Conservation (phyloP, 1,140 invertebrate genomes). For the Cotesia chilonis region DNA sequence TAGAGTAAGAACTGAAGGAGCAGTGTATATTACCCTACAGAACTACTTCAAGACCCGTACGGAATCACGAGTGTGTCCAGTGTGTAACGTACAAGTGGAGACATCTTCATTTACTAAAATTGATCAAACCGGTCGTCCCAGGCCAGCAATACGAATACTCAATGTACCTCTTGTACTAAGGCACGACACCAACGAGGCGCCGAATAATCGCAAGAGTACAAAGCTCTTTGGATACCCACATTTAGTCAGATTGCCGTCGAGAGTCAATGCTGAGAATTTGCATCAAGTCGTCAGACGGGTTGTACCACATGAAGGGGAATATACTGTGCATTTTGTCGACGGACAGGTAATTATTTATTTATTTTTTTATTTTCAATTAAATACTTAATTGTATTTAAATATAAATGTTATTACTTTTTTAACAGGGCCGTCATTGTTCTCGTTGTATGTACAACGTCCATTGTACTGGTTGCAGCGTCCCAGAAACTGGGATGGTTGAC, state of each 20-base stretch:
- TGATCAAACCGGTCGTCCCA: constrained; percentile 55
- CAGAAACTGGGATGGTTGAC: constrained; percentile 62
- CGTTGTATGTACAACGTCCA: constrained; percentile 70
- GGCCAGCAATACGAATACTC: constrained; percentile 64
- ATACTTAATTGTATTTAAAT: constrained; percentile 11
- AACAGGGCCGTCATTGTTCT: constrained; percentile 72
- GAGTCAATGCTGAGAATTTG: constrained; percentile 66
- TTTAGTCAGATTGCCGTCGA: constrained; percentile 69
- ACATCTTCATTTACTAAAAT: constrained; percentile 56
- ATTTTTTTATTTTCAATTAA: constrained; percentile 22
- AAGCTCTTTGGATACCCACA: constrained; percentile 71
- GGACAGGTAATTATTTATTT: constrained; percentile 57
- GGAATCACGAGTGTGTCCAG: constrained; percentile 52
- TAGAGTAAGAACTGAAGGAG: constrained; percentile 51
- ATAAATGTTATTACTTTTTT: constrained; percentile 39
- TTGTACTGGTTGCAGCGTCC: constrained; percentile 72
- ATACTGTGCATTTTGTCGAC: constrained; percentile 65
- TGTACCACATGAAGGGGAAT: constrained; percentile 64
- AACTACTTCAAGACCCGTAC: constrained; percentile 59
- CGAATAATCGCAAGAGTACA: constrained; percentile 65
- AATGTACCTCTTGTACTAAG: constrained; percentile 69
- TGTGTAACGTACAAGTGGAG: constrained; percentile 51
- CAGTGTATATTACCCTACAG: constrained; percentile 55
- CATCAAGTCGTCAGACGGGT: constrained; percentile 65
- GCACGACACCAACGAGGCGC: constrained; percentile 66